Base-by-base conservation (phyloP, 53 echinoderm and acorn worm species). In the Patiria pectinifera region DNA sequence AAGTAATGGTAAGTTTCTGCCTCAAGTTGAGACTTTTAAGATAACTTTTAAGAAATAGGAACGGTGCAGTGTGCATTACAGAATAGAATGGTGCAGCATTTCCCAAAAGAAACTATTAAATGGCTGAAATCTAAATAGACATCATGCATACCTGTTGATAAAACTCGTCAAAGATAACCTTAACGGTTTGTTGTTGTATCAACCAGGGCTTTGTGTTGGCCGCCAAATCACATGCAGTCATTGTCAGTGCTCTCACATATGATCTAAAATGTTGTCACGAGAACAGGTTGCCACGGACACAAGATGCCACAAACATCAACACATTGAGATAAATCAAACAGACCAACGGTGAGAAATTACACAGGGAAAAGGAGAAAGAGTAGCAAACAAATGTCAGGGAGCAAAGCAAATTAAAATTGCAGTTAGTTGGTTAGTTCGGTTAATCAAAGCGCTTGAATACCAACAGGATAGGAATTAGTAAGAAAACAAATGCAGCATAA, bases 91-190 rank as follows among this genome's bases (percentile, higher is more conserved):
- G 26, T 76, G 77, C 26, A 16, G 75, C 46, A 16, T 12, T 87
- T 15, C 76, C 16, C 24, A 87, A 74, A 25, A 45, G 16, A 58
- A 91, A 91, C 13, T 53, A 25, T 26, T 45, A 83, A 45, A 25
- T 47, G 48, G 59, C 59, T 78, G 63, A 25, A 91, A 89, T 69
- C 79, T 44, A 91, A 83, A 87, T 59, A 83, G 47, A 91, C 82
- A 72, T 83, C 83, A 84, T 72, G 62, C 95, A 93, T 96, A 99
- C 99, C 99, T 99, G 99, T 70, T 97, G 94, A 69, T 97, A 97
- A 86, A 99, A 99, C 86, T 99, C 99, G 86, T 99, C 99, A 97
- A 99, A 99, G 95, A 97, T 99, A 77, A 99, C 99, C 85, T 99
- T 99, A 72, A 99, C 99, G 24, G 97, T 97, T 82, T 96, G 96